These are phyloP conservation scores for Chondrosia reniformis DNA, from an alignment of 37 sponge, comb jelly and placozoan genomes.

Conservation along the genomic window DNA sequence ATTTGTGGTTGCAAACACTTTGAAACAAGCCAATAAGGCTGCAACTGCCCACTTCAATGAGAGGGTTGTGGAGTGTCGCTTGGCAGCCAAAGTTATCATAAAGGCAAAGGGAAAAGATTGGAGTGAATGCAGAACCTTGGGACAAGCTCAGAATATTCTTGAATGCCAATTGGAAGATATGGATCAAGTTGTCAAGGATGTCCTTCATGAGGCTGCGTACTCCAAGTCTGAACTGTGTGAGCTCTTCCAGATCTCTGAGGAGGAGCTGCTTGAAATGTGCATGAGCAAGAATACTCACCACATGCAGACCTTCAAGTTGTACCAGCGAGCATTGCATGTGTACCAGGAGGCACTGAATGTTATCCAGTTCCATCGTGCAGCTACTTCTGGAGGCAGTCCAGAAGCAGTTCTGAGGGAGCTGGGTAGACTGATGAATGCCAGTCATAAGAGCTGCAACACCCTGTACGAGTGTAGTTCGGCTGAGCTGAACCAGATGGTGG, in stretches of 20 bases:
- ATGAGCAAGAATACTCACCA: conserved; percentile 34
- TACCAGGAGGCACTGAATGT: conserved; percentile 85
- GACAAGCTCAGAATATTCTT: conserved; percentile 40
- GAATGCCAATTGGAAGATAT: conserved; percentile 44
- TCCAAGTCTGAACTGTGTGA: conserved; percentile 71
- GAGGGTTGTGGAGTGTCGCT: conserved; percentile 88
- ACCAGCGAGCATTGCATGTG: conserved; percentile 86
- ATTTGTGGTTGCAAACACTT: conserved; percentile 86
- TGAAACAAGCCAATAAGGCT: conserved; percentile 75
- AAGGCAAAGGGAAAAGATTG: conserved; percentile 60
- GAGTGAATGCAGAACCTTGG: conserved; percentile 49
- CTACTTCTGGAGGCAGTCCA: conserved; percentile 26
- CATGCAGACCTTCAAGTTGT: conserved; percentile 50
- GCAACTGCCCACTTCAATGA: conserved; percentile 69
- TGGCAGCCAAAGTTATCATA: conserved; percentile 80
- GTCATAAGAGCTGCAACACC: conserved; percentile 80
- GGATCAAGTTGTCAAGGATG: conserved; percentile 55
- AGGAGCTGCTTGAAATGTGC: conserved; percentile 31
- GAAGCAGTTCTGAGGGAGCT: conserved; percentile 32
- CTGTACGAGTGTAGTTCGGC: conserved; percentile 87
- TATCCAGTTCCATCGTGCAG: conserved; percentile 40
- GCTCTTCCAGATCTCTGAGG: conserved; percentile 49
- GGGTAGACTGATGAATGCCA: conserved; percentile 87
- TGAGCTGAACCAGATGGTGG: conserved; percentile 78
- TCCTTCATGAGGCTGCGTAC: conserved; percentile 71